A percentile compares a stretch with the other conserved stretches of the same genome.
phyloP scores from a whole-genome alignment of 1,140 invertebrate genomes.

The Diploscapter pachys region DNA sequence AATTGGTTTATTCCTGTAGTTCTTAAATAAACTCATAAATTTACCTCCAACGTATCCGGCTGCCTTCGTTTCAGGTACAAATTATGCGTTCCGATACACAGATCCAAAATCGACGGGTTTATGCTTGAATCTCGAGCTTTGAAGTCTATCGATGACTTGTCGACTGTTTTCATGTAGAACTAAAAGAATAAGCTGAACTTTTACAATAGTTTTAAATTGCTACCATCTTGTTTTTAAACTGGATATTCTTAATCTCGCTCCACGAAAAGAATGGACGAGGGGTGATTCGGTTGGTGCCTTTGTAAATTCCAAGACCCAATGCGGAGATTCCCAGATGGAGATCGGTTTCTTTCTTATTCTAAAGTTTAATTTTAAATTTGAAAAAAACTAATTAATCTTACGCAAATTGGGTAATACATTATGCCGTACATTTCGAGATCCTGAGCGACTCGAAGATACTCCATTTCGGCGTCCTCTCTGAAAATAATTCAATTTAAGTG shows the following conservation, averaged over 20 bases:
- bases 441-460: conserved; percentile 97
- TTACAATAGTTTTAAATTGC: conserved; percentile 11
- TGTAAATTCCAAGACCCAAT: conserved; percentile 94
- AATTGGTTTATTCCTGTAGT: background rate
- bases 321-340: conserved; percentile 95
- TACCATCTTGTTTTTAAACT: conserved; percentile 82
- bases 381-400: conserved; percentile 61
- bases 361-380: conserved; percentile 49
- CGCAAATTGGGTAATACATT: conserved; percentile 91
- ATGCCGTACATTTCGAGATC: conserved; percentile 99
- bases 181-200: conserved; percentile 29
- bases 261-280: conserved; percentile 92
- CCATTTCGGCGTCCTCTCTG: conserved; percentile 96
- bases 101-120: conserved; percentile 64
- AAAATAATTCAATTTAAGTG: conserved; percentile 45
- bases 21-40: background rate
- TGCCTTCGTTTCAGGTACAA: conserved; percentile 86
- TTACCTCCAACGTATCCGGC: conserved; percentile 81
- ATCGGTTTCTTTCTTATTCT: conserved; percentile 96
- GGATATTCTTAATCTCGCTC: conserved; percentile 95
- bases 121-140: conserved; percentile 72
- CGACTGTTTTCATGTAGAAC: conserved; percentile 89
- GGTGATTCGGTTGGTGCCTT: conserved; percentile 85
- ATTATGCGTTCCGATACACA: conserved; percentile 94
- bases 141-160: conserved; percentile 84